Conservation (phyloP, 2,113 vertebrate genomes). For the Acanthochromis polyacanthus region DNA sequence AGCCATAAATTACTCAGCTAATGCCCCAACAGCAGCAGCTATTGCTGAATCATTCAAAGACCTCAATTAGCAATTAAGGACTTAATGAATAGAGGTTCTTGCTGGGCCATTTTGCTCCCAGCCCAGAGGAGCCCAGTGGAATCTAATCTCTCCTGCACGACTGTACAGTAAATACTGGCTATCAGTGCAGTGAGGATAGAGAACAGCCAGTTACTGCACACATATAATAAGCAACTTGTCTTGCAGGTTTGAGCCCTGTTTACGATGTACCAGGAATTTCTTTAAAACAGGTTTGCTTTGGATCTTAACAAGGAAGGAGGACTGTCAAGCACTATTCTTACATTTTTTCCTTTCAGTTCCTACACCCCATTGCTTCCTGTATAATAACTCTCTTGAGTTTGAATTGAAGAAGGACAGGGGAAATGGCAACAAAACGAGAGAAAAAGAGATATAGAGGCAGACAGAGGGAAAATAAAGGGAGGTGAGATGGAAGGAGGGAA, state of each 20-base stretch:
- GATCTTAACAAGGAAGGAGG: conserved; percentile 55
- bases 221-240: conserved; percentile 41
- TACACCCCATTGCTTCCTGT: conserved; percentile 56
- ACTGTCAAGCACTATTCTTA: conserved; percentile 47
- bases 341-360: conserved; percentile 31
- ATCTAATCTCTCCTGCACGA: conserved; percentile 71
- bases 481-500: conserved; percentile 38
- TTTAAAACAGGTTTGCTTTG: conserved; percentile 29
- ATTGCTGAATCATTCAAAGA: conserved; percentile 80
- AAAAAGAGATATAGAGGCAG: conserved; percentile 28
- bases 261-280: conserved; percentile 36
- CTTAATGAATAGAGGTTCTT: conserved; percentile 80
- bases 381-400: conserved; percentile 64
- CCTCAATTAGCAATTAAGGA: conserved; percentile 82
- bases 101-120: conserved; percentile 55
- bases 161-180: conserved; percentile 65
- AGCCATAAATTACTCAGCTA: conserved; percentile 79
- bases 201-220: conserved; percentile 38
- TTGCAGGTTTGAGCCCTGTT: conserved; percentile 41
- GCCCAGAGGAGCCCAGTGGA: conserved; percentile 63
- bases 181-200: conserved; percentile 43
- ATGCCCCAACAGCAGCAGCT: conserved; percentile 71
- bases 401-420: conserved; percentile 48
- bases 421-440: conserved; percentile 62
- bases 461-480: conserved; percentile 38